Evolutionary conservation across 2,888 invertebrate species (phyloP).

Genomic region (Drosophila subsilvestris): DNA sequence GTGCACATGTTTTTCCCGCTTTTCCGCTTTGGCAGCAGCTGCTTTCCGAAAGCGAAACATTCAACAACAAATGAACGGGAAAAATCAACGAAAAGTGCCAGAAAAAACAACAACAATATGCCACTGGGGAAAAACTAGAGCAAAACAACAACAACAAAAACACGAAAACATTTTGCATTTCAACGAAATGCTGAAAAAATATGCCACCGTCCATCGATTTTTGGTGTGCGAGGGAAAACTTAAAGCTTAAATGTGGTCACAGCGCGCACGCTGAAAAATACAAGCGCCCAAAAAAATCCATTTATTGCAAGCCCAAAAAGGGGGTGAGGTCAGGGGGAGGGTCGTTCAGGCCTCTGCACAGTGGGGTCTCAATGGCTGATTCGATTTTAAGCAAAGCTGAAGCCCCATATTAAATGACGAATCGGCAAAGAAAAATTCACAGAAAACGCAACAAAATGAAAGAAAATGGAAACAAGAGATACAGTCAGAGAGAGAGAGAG

Average conservation of each 20-base stretch:
- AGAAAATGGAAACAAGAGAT: background rate
- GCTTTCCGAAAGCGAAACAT: constrained; percentile 28
- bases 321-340: background rate
- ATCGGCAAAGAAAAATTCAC: constrained; percentile 35
- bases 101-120: constrained; percentile 27
- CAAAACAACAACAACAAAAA: constrained; percentile 36
- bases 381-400: constrained; percentile 44
- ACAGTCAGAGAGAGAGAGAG: background rate
- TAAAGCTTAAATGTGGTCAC: constrained; percentile 49
- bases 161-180: constrained; percentile 23
- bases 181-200: constrained; percentile 15
- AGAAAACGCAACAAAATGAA: constrained; percentile 4
- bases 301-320: background rate
- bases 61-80: constrained; percentile 15
- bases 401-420: constrained; percentile 47
- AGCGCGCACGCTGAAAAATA: constrained; percentile 35
- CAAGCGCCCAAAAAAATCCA: constrained; percentile 21
- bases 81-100: constrained; percentile 50
- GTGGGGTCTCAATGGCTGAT: constrained; percentile 20
- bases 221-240: constrained; percentile 27
- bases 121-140: constrained; percentile 50
- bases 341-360: background rate
- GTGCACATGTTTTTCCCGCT: constrained; percentile 47
- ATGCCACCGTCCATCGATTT: constrained; percentile 53
- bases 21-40: constrained; percentile 42